Base-by-base conservation (phyloP, 2,888 invertebrate species). In the Mamestra brassicae region DNA sequence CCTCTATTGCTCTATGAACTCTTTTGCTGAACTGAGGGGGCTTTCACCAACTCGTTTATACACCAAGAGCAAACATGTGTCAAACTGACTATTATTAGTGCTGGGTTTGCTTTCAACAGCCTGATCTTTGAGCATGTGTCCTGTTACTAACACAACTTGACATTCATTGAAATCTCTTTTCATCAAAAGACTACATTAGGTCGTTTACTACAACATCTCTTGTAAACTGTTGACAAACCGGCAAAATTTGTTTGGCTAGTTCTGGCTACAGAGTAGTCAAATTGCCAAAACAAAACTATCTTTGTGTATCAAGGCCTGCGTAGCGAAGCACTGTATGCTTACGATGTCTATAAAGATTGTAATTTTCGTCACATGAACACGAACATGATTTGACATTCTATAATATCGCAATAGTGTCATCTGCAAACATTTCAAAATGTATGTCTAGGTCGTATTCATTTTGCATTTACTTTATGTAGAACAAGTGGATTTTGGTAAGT, bases 381-480 rank as follows among this genome's bases (percentile, higher is more conserved):
- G 76, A 86, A 71, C 34, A 69, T 73, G 68, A 73, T 61, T 74
- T 42, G 60, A 42, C 80, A 76, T 71, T 76, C 50, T 72, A 38
- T 64, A 76, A 62, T 68, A 73, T 82, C 73, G 87, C 63, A 74
- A 80, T 61, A 74, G 74, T 84, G 78, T 81, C 84, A 80, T 87
- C 85, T 76, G 68, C 67, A 71, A 65, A 71, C 17, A 73, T 87
- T 84, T 79, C 79, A 68, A 74, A 58, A 82, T 75, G 69, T 87
- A 74, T 84, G 88, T 89, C 87, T 86, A 82, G 89, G 88, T 84
- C 88, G 72, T 66, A 63, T 83, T 62, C 67, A 66, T 65, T 71
- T 64, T 68, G 64, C 54, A 62, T 69, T 60, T 26, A 60, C 17
- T 11, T 63, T 52, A 42, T 38, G 13, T 64, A n/a, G 64, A 63